A percentile compares a stretch with the other conserved stretches of the same genome.
Conservation (phyloP, 2,113 vertebrate genomes). For the Hemichromis elongatus region DNA sequence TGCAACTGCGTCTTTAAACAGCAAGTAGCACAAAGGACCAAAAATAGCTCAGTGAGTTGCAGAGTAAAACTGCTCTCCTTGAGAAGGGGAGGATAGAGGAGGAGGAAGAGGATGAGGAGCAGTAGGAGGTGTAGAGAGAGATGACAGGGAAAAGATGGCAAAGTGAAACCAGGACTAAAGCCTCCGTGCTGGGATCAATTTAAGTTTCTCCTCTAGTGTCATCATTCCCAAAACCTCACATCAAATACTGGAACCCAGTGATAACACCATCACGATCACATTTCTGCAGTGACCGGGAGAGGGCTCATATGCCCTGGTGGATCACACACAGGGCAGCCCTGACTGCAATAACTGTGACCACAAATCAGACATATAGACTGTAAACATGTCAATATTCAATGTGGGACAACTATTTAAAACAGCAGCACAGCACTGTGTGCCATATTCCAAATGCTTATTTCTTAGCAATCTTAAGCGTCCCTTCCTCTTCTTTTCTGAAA, state of each 20-base stretch:
- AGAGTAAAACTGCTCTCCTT: conserved; percentile 70
- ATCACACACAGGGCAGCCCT: neutral
- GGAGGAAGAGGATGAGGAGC: conserved; percentile 5
- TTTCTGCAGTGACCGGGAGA: neutral
- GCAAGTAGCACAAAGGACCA: conserved; percentile 78
- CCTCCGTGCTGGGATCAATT: conserved; percentile 1
- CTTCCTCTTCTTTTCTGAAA: neutral
- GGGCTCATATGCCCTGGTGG: neutral
- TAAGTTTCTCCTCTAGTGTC: neutral
- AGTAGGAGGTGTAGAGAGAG: conserved; percentile 35
- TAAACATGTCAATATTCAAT: neutral
- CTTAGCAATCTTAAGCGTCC: neutral
- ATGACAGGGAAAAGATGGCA: conserved; percentile 46
- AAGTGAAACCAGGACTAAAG: conserved; percentile 13
- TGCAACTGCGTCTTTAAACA: conserved; percentile 74
- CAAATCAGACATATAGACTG: neutral
- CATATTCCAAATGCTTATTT: neutral
- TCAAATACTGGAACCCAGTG: neutral
- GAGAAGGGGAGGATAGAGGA: conserved; percentile 45
- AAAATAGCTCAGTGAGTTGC: conserved; percentile 75
- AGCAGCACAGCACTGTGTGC: neutral
- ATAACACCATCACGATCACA: neutral
- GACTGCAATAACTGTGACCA: neutral
- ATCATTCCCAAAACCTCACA: neutral
- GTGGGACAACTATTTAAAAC: neutral